A percentile compares a stretch with the other conserved stretches of the same genome.
Conservation (phyloP, 2,113 vertebrate genomes). For the Paratilapia polleni region DNA sequence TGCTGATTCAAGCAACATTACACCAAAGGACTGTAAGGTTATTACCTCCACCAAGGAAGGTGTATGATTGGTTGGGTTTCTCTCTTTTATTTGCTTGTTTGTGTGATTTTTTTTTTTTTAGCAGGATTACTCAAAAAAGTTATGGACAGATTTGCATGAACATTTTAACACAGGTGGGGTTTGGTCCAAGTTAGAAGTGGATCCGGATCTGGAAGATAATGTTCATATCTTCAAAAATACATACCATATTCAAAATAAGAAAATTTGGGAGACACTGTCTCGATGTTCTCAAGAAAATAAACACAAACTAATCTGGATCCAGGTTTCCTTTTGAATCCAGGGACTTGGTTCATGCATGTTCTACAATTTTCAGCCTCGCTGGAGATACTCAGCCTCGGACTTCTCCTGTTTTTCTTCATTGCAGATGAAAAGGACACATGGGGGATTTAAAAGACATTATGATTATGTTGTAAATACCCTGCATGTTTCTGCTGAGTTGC, state of each 20-base stretch:
- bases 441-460: not conserved
- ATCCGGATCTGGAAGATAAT: not conserved
- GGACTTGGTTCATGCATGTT: not conserved
- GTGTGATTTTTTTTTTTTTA: not conserved
- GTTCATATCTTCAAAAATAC: not conserved
- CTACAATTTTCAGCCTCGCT: not conserved
- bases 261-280: not conserved
- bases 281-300: not conserved
- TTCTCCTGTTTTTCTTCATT: not conserved
- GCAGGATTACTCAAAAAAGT: not conserved
- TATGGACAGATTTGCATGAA: conserved; percentile 1
- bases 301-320: not conserved
- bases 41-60: too few relatives aligned
- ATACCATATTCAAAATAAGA: not conserved
- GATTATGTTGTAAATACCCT: not conserved
- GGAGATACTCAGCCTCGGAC: too few relatives aligned
- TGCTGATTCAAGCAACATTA: not conserved
- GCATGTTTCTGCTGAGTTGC: not conserved
- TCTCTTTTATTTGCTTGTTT: too few relatives aligned
- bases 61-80: not conserved
- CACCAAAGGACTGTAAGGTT: not conserved
- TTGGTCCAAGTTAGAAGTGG: too few relatives aligned
- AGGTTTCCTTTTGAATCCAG: not conserved
- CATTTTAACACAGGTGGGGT: not conserved
- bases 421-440: not conserved